These are phyloP conservation scores for Dendrolimus houi DNA, from an alignment of 2,888 invertebrate species.

Conservation along the genomic window DNA sequence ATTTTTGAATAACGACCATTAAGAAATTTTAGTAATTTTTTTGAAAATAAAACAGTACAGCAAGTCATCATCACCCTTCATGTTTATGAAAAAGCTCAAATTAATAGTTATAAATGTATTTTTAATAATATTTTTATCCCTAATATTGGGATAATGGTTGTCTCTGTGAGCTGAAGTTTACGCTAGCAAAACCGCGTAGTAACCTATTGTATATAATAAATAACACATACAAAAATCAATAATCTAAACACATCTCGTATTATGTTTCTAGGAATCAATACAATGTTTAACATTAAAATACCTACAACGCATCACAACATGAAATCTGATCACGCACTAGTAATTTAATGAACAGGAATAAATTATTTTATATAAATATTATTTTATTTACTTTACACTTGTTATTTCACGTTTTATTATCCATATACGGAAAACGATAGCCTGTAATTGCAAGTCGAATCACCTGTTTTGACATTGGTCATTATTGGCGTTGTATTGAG, in stretches of 20 bases:
- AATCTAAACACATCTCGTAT: background rate
- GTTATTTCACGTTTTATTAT: constrained; percentile 2
- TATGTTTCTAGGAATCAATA: background rate
- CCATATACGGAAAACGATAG: constrained; percentile 17
- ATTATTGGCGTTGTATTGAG: constrained; percentile 18
- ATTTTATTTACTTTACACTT: constrained; percentile 13
- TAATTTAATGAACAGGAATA: background rate
- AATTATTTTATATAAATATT: constrained; percentile 13
- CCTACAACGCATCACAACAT: constrained; percentile 1
- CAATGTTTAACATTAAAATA: background rate
- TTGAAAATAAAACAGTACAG: too few relatives aligned
- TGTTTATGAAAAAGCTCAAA: too few relatives aligned
- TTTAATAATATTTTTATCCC: too few relatives aligned
- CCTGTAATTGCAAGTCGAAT: constrained; percentile 12
- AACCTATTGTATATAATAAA: background rate
- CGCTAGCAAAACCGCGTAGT: too few relatives aligned
- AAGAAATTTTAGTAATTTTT: too few relatives aligned
- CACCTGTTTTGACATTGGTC: constrained; percentile 42
- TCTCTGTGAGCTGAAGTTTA: too few relatives aligned
- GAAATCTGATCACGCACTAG: background rate
- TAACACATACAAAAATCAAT: background rate
- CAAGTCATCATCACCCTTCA: too few relatives aligned
- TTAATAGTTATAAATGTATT: too few relatives aligned
- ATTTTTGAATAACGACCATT: too few relatives aligned
- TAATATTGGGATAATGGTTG: too few relatives aligned